Evolutionary conservation across 2,113 vertebrate genomes (phyloP).

Genomic region (Campylorhamphus procurvoides): DNA sequence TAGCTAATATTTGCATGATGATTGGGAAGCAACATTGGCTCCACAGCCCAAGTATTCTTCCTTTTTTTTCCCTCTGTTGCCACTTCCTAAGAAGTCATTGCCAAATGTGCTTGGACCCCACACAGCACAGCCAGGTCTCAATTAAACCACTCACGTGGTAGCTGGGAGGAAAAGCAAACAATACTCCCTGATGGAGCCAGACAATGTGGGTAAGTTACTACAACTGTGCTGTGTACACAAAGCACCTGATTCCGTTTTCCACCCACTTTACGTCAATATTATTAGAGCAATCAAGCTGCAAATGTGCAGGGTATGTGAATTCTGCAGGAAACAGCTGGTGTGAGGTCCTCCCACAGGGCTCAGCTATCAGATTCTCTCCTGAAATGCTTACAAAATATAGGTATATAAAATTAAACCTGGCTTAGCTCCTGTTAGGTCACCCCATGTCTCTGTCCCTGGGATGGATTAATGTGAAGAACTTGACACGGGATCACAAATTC

Average conservation of each 20-base stretch:
- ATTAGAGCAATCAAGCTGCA: background rate
- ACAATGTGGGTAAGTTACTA: background rate
- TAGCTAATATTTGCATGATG: background rate
- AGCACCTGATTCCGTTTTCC: background rate
- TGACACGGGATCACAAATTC: background rate
- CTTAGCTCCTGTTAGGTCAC: background rate
- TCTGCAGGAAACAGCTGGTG: constrained; percentile 13
- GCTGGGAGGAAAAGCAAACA: constrained; percentile 40
- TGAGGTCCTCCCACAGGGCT: background rate
- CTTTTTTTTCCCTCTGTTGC: background rate
- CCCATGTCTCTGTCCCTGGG: background rate
- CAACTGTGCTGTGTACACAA: background rate
- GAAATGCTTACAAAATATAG: background rate
- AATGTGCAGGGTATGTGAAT: background rate
- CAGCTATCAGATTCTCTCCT: background rate
- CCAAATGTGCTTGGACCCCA: background rate
- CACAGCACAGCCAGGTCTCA: background rate
- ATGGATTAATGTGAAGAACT: background rate
- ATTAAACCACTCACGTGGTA: background rate
- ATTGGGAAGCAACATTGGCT: background rate
- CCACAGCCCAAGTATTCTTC: background rate
- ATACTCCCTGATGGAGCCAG: background rate
- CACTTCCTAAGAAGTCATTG: background rate
- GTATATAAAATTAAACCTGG: background rate
- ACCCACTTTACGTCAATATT: background rate